Conservation (phyloP, 2,888 invertebrate genomes). For the Sympetrum striolatum region DNA sequence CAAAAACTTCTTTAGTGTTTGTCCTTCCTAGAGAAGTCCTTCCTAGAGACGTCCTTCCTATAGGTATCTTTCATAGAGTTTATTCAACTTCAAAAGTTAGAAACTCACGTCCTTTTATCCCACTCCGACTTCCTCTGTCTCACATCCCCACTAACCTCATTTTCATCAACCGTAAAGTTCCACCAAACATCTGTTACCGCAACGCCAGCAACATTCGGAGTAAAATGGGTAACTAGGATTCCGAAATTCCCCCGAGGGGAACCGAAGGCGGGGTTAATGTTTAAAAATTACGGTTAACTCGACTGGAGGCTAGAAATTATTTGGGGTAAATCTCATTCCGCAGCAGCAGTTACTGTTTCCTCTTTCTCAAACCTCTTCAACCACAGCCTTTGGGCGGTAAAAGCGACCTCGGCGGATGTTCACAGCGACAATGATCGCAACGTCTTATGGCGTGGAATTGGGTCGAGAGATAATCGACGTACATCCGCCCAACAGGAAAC, state of each 20-base stretch:
- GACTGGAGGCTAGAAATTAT: too few species aligned
- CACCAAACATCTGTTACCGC: neutral
- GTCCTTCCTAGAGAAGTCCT: too few species aligned
- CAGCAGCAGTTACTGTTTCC: neutral
- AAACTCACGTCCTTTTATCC: neutral
- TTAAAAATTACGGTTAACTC: neutral
- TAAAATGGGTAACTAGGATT: neutral
- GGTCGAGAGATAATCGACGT: constrained; percentile 27
- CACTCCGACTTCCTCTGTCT: neutral
- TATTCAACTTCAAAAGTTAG: too few species aligned
- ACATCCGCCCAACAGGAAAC: constrained; percentile 5
- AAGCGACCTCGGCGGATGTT: neutral
- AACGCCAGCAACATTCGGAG: neutral
- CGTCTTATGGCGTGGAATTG: neutral
- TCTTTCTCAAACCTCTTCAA: neutral
- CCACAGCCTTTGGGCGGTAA: constrained; percentile 22
- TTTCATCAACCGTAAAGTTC: neutral
- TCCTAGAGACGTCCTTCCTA: too few species aligned
- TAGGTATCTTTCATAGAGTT: too few species aligned
- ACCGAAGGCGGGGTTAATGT: neutral
- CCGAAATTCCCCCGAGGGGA: neutral
- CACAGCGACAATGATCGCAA: constrained; percentile 9
- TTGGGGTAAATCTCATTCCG: too few species aligned
- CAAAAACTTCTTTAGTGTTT: too few species aligned
- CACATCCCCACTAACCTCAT: neutral